Evolutionary conservation across 1,140 invertebrate genomes (phyloP), one percentile per base, ranked within the genome.

Genomic region (Watersipora subatra): DNA sequence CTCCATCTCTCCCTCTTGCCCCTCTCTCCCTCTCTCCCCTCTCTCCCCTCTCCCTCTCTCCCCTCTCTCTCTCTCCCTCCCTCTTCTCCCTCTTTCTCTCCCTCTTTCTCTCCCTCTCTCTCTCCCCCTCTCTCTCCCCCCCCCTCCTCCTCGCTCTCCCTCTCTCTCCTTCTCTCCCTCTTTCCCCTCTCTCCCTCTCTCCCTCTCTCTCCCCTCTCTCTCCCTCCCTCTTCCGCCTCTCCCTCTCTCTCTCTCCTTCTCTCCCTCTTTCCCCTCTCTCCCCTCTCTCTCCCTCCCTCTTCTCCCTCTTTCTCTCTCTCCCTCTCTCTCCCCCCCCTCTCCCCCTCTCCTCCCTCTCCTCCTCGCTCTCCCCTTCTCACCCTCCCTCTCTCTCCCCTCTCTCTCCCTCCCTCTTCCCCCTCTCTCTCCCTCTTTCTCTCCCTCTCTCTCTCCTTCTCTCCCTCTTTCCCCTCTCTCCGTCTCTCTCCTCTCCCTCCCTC

Each of bases 241-340:
- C 15, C 17, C 17, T 63, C 17, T 19, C 17, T 63, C 27, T 15
- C 17, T 63, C 57, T 63, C 15, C 19, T 62, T 63, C 27, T 55
- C 27, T 63, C n/a, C 22, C 57, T 63, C 15, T 63, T 62, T 63
- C 62, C 57, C 27, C n/a, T n/a, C n/a, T n/a, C n/a, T n/a, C n/a
- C n/a, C n/a, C n/a, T n/a, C n/a, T n/a, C n/a, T n/a, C n/a, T n/a
- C n/a, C n/a, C n/a, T n/a, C n/a, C n/a, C n/a, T n/a, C n/a, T n/a
- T n/a, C n/a, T n/a, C n/a, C n/a, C n/a, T n/a, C n/a, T n/a, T n/a
- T n/a, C n/a, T n/a, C n/a, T n/a, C n/a, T n/a, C n/a, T n/a, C n/a
- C n/a, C n/a, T n/a, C n/a, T n/a, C n/a, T n/a, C n/a, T n/a, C n/a
- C n/a, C n/a, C n/a, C n/a, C n/a, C n/a, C n/a, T n/a, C n/a, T n/a